Percentiles rank a stretch among this genome's conserved stretches.
Evolutionary conservation across 2,888 invertebrate genomes (phyloP).

Genomic region (Falcaria lacertinaria): DNA sequence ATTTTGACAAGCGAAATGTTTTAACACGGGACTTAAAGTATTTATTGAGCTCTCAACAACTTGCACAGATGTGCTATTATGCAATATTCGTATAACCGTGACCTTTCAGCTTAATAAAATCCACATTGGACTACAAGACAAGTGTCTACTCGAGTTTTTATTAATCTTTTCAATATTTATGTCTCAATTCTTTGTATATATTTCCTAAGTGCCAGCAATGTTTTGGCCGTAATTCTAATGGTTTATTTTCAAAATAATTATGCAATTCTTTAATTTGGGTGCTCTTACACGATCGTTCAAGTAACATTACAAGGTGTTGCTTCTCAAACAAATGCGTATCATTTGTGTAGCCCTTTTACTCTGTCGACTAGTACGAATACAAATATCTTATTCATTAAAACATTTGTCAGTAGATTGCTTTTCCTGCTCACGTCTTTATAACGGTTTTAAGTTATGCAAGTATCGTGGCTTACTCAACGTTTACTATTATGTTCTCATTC

Average conservation of each 20-base stretch:
- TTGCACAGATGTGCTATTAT: constrained; percentile 32
- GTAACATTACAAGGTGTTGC: no score
- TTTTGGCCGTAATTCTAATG: no score
- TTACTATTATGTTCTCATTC: constrained; percentile 2
- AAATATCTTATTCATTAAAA: neutral
- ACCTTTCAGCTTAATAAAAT: constrained; percentile 24
- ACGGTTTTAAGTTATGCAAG: constrained; percentile 3
- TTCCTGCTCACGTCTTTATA: constrained; percentile 1
- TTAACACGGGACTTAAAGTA: constrained; percentile 41
- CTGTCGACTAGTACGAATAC: no score
- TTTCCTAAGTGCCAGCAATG: no score
- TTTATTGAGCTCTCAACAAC: constrained; percentile 51
- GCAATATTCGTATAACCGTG: constrained; percentile 31
- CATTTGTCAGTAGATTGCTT: neutral
- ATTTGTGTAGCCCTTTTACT: no score
- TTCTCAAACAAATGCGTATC: no score
- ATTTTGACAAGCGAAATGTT: constrained; percentile 32
- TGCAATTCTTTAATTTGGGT: no score
- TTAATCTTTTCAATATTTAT: neutral
- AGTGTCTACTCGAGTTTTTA: neutral
- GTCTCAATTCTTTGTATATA: no score
- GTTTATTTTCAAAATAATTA: no score
- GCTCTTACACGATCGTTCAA: no score
- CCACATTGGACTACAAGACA: neutral
- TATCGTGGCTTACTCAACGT: neutral